Conservation (phyloP, 1,140 invertebrate genomes). For the Steinernema khuongi region DNA sequence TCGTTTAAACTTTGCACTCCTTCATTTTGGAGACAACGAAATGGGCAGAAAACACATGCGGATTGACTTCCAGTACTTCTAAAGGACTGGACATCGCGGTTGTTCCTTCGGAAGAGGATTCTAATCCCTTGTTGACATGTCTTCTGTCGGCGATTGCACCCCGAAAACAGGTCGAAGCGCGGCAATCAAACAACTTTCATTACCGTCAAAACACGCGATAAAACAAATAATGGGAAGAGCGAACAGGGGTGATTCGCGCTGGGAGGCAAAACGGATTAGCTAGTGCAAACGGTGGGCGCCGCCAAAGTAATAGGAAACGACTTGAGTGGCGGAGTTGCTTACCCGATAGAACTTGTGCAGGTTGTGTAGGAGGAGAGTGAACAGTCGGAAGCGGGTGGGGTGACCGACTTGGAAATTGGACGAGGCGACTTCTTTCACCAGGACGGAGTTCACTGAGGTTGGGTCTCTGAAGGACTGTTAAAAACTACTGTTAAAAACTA, state of each 20-base stretch:
- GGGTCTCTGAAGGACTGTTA: no score
- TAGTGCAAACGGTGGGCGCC: background rate
- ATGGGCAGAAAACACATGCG: no score
- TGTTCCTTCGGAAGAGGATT: no score
- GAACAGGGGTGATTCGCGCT: background rate
- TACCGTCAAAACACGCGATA: slow-evolving; percentile 12
- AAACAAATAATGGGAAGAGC: background rate
- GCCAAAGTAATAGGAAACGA: background rate
- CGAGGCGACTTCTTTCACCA: slow-evolving; percentile 4
- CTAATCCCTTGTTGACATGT: background rate
- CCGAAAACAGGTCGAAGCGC: background rate
- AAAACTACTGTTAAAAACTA: no score
- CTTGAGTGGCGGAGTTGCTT: background rate
- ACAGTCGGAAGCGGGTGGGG: background rate
- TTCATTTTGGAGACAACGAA: no score
- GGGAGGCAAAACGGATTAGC: background rate
- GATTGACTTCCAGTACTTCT: no score
- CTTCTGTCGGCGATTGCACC: background rate
- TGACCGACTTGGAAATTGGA: background rate
- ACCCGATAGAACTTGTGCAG: slow-evolving; percentile 13
- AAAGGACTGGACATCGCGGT: no score
- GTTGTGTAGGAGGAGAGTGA: slow-evolving; percentile 8
- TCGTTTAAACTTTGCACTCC: no score
- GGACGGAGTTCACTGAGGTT: background rate
- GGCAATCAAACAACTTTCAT: slow-evolving; percentile 11